Evolutionary conservation across 2,113 vertebrate genomes (phyloP).

Genomic region (Epinephelus lanceolatus): DNA sequence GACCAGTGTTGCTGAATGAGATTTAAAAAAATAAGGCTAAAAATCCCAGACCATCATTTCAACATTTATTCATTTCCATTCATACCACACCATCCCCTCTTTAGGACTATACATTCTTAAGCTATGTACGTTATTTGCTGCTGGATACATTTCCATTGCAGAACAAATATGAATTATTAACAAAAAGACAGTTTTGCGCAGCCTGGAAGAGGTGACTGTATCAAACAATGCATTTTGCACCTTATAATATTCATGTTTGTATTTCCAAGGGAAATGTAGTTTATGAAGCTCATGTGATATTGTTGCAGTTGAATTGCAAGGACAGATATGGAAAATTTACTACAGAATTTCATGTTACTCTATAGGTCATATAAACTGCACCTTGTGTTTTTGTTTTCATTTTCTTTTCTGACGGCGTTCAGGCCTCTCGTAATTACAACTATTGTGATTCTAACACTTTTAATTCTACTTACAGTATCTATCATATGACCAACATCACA

Average conservation of each 20-base stretch:
- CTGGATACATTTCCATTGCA: constrained; percentile 78
- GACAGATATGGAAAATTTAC: constrained; percentile 85
- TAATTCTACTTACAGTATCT: constrained; percentile 63
- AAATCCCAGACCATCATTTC: constrained; percentile 16
- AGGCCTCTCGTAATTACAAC: constrained; percentile 45
- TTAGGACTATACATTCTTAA: constrained; percentile 33
- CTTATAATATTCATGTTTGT: constrained; percentile 86
- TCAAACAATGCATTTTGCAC: constrained; percentile 85
- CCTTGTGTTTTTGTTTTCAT: constrained; percentile 60
- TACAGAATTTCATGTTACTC: constrained; percentile 73
- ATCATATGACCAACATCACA: constrained; percentile 62
- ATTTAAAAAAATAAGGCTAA: constrained; percentile 55
- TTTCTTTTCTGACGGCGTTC: constrained; percentile 46
- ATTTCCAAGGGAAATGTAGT: constrained; percentile 89
- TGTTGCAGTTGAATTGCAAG: constrained; percentile 92
- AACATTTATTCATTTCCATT: constrained; percentile 45
- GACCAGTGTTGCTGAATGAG: constrained; percentile 68
- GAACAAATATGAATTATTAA: constrained; percentile 78
- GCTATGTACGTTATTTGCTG: constrained; percentile 62
- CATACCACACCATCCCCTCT: not conserved
- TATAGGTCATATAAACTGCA: constrained; percentile 67
- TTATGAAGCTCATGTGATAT: constrained; percentile 88
- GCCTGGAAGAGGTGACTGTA: constrained; percentile 71
- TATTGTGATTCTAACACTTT: constrained; percentile 68
- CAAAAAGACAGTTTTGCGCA: constrained; percentile 57